Base-by-base conservation (phyloP, 2,888 invertebrate species). In the Drosophila macrospina region DNA sequence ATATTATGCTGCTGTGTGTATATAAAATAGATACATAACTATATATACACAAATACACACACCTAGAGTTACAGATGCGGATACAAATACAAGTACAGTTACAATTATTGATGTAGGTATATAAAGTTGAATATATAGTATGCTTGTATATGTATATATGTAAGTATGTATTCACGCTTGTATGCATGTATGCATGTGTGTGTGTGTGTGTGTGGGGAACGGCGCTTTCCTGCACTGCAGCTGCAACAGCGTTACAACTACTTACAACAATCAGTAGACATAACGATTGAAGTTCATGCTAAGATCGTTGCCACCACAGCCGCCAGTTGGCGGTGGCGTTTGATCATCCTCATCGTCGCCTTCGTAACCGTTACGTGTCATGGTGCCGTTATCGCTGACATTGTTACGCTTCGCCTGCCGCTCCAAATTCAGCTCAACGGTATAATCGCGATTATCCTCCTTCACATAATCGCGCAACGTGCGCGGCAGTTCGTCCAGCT, bases 261-360 rank as follows among this genome's bases (percentile, higher is more conserved):
- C 71, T 52, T 51, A 45, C 64, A 56, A 68, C 64, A 56, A 68
- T 91, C 84, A 91, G 76, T 85, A 92, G 41, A 92, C 91, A 77
- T 91, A 92, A 54, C 92, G 90, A 85, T 92, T 92, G 24, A 89
- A 75, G 74, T 90, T 91, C 76, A 89, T 88, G 68, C 89, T 89
- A 61, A 91, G 74, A 26, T 89, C 89, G 47, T 91, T 91, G 64
- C 91, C 90, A 37, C 92, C 91, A 65, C 92, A 92, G 34, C 92
- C 89, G 59, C 90, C 91, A 0, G 88, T 51, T 1, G 91, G 90
- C 28, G 92, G 91, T 42, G 91, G 92, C 55, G 89, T 88, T 30
- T 91, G 91, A 54, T 92, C 91, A 11, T 91, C 91, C 24, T 92
- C 91, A 15, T 91, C 90, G 26, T 89, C 86, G 7, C 78, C 80